A percentile compares a stretch with the other conserved stretches of the same genome.
phyloP scores from a whole-genome alignment of 2,113 vertebrate species.

The Pluvialis apricaria region DNA sequence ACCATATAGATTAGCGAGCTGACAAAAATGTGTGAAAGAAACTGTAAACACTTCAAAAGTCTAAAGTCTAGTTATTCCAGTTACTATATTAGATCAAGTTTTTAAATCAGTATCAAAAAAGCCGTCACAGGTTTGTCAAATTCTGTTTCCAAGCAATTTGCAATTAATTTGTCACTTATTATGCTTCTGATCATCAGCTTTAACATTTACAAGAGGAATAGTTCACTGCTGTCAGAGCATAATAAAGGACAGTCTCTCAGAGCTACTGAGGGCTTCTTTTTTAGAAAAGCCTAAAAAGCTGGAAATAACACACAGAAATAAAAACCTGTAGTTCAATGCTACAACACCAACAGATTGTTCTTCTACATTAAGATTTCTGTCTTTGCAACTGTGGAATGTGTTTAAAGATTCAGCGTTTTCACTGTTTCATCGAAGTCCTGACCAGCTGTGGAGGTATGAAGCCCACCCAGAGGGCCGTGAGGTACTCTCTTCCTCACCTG shows the following conservation, averaged over 20 bases:
- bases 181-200: neutral
- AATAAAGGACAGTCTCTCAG: neutral
- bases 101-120: neutral
- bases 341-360: neutral
- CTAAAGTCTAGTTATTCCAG: slow-evolving; percentile 6
- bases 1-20: neutral
- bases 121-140: neutral
- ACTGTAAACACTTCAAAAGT: slow-evolving; percentile 23
- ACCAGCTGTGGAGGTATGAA: slow-evolving; percentile 98
- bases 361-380: neutral
- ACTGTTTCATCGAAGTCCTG: slow-evolving; percentile 85
- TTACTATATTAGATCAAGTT: neutral
- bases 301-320: slow-evolving; percentile 3
- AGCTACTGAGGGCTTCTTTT: neutral
- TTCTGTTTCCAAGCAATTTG: neutral
- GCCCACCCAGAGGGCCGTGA: slow-evolving; percentile 87
- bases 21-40: neutral
- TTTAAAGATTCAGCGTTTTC: neutral
- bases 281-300: neutral
- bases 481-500: slow-evolving; percentile 87
- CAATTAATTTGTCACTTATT: neutral
- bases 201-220: neutral
- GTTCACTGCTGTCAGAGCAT: neutral
- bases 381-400: slow-evolving; percentile 40
- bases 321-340: neutral